Conservation (phyloP, 2,888 invertebrate genomes). For the Drosophila rellima region DNA sequence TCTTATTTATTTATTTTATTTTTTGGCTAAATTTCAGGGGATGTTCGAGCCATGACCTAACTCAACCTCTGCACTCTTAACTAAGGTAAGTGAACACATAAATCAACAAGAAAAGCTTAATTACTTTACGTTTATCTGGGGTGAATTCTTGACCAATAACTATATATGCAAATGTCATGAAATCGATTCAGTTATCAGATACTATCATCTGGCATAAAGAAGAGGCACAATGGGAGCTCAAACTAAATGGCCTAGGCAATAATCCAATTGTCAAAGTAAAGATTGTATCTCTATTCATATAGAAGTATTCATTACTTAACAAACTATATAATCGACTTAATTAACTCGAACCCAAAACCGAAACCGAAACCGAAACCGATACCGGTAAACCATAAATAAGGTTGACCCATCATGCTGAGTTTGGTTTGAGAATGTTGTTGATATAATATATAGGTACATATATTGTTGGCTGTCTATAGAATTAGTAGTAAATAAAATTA, state of each 20-base stretch:
- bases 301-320: constrained; percentile 30
- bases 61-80: constrained; percentile 19
- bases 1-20: not conserved
- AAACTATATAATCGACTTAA: constrained; percentile 21
- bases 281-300: constrained; percentile 28
- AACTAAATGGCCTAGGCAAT: constrained; percentile 19
- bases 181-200: constrained; percentile 41
- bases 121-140: constrained; percentile 44
- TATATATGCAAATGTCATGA: constrained; percentile 29
- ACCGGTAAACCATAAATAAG: not conserved
- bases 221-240: constrained; percentile 20
- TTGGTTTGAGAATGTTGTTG: constrained; percentile 13
- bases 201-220: constrained; percentile 30
- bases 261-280: not conserved
- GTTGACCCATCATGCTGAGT: constrained; percentile 34
- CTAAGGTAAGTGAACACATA: constrained; percentile 13
- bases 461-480: constrained; percentile 57
- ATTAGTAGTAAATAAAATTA: constrained; percentile 85
- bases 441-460: not conserved
- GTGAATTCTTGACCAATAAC: constrained; percentile 59
- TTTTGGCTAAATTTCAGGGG: not conserved
- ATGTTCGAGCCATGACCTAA: constrained; percentile 34
- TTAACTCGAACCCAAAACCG: constrained; percentile 11
- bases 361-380: not conserved
- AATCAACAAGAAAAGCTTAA: constrained; percentile 48